Evolutionary conservation across 92 coral and sea anemone genomes (phyloP).

Genomic region (Epizoanthus illoricatus): DNA sequence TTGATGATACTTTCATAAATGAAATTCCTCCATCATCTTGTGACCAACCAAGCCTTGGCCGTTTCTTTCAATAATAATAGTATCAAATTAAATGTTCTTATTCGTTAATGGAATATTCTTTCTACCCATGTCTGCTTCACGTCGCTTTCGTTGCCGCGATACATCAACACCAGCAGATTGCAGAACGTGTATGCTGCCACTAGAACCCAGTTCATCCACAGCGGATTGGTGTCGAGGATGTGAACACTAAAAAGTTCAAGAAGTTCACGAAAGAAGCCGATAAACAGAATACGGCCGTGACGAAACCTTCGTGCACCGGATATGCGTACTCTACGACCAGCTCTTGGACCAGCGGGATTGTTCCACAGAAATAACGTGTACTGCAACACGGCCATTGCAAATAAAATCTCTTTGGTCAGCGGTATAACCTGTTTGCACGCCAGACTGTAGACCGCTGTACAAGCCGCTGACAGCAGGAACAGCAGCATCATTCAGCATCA

Average conservation of each 20-base stretch:
- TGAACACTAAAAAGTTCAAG: slow-evolving; percentile 36
- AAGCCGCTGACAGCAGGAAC: too few relatives aligned
- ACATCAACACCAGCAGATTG: too few relatives aligned
- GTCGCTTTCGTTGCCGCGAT: too few relatives aligned
- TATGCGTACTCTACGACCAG: slow-evolving; percentile 49
- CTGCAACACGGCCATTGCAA: slow-evolving; percentile 28
- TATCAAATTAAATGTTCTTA: too few relatives aligned
- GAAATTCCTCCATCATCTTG: too few relatives aligned
- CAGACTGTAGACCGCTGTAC: slow-evolving; percentile 4
- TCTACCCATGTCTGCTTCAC: too few relatives aligned
- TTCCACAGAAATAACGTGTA: slow-evolving; percentile 46
- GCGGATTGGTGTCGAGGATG: slow-evolving; percentile 31
- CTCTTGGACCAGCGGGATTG: slow-evolving; percentile 45
- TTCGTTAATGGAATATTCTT: neutral
- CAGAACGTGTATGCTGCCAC: too few relatives aligned
- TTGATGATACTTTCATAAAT: too few relatives aligned
- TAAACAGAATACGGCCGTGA: slow-evolving; percentile 30
- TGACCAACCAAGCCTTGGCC: too few relatives aligned
- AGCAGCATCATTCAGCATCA: too few relatives aligned
- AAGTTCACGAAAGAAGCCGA: slow-evolving; percentile 34
- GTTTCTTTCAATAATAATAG: too few relatives aligned
- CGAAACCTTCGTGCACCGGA: slow-evolving; percentile 47
- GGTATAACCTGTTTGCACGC: slow-evolving; percentile 44
- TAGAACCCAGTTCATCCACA: slow-evolving; percentile 42
- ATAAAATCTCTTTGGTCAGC: slow-evolving; percentile 31